Conservation (phyloP, 2,888 invertebrate genomes). For the Drosophila austrosaltans region DNA sequence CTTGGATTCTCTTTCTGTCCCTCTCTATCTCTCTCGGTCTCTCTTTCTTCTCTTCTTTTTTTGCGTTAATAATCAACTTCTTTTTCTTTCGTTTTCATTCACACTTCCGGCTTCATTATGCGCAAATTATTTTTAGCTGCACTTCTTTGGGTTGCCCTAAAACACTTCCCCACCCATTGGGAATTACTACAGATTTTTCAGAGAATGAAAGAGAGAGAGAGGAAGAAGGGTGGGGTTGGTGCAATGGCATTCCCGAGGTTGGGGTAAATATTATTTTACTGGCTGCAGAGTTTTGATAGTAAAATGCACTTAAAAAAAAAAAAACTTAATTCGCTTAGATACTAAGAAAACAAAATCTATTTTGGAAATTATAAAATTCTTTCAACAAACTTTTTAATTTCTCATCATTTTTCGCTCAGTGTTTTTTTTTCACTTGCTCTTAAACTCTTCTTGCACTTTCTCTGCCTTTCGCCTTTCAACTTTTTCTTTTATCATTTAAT, state of each 20-base stretch:
- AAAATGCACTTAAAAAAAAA: slow-evolving; percentile 15
- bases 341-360: too few relatives aligned
- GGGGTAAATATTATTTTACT: slow-evolving; percentile 46
- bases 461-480: not conserved
- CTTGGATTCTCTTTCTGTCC: slow-evolving; percentile 11
- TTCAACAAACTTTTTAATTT: not conserved
- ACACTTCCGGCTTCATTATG: slow-evolving; percentile 78
- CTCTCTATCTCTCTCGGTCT: not conserved
- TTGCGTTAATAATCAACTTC: slow-evolving; percentile 70
- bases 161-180: slow-evolving; percentile 10
- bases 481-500: not conserved
- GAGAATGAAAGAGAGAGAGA: not conserved
- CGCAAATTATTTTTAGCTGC: slow-evolving; percentile 76
- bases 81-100: slow-evolving; percentile 62
- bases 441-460: not conserved
- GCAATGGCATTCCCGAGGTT: slow-evolving; percentile 18
- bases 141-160: slow-evolving; percentile 42
- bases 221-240: too few relatives aligned
- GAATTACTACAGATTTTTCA: not conserved
- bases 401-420: not conserved
- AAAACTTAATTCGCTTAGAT: not conserved
- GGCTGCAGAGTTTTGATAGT: slow-evolving; percentile 33
- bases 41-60: slow-evolving; percentile 29
- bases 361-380: too few relatives aligned
- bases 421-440: not conserved